phyloP scores from a whole-genome alignment of 2,113 vertebrate species.

The Myotis lucifugus region DNA sequence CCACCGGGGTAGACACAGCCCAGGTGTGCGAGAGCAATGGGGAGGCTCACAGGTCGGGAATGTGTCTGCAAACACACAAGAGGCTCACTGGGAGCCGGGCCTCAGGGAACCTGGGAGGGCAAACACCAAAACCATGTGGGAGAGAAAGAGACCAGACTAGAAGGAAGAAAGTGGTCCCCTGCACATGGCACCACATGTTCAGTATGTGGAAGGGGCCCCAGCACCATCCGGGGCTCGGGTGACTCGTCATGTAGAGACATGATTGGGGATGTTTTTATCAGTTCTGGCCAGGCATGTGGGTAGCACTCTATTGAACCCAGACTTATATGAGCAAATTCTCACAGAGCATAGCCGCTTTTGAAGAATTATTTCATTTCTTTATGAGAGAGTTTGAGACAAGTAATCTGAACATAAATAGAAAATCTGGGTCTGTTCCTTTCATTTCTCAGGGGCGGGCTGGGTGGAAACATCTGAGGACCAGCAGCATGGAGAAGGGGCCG shows the following conservation, averaged over 20 bases:
- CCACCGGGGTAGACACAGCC: too few relatives aligned
- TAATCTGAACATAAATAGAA: not conserved
- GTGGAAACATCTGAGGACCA: not conserved
- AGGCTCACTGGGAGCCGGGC: not conserved
- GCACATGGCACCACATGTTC: accelerated
- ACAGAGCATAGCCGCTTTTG: not conserved
- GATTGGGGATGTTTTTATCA: not conserved
- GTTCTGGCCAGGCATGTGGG: too few relatives aligned
- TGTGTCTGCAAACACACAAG: not conserved
- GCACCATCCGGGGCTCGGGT: not conserved
- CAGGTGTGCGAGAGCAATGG: too few relatives aligned
- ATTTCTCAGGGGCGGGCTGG: not conserved
- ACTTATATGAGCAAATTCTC: not conserved
- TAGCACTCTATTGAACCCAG: not conserved
- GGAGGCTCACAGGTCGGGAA: too few relatives aligned
- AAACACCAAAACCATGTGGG: too few relatives aligned
- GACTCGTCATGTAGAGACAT: not conserved
- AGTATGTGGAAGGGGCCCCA: too few relatives aligned
- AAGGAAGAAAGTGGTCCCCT: not conserved
- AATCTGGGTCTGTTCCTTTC: not conserved
- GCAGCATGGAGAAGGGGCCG: not conserved
- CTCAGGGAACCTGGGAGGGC: too few relatives aligned
- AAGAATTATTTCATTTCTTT: not conserved
- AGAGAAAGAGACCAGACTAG: not conserved
- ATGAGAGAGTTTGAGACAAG: not conserved